Base-by-base conservation (phyloP, 2,113 vertebrate species). In the Alectura lathami region DNA sequence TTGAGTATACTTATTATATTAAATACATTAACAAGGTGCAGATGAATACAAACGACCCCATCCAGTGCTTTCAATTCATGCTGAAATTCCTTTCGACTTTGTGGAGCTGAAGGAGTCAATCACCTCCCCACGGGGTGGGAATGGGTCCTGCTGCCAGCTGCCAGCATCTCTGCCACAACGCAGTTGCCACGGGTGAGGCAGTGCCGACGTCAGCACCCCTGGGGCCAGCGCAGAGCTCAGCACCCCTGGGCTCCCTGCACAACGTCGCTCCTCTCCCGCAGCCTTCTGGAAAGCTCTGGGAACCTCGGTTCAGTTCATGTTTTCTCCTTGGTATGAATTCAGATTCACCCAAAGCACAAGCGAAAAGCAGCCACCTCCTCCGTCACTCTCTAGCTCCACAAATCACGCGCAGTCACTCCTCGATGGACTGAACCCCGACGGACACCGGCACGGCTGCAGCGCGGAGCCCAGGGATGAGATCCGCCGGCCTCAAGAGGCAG, bases 1-100 rank as follows among this genome's bases (percentile, higher is more conserved):
- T 95, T 92, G 91, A 95, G 91, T 91, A 60, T 73, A 89, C 83
- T 86, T 89, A 91, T 84, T 86, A 63, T 77, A 90, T 74, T 91
- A 91, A 68, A 47, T 67, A 40, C 42, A 91, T 68, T 84, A 93
- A 96, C 90, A 81, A 92, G 86, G 84, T 38, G 72, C 90, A 91
- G 90, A 82, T 69, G 91, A 96, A 93, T 88, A 90, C 92, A 93
- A 85, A 96, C 66, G 91, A 94, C 94, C 80, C 87, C 62, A 64
- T 81, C 81, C 89, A 91, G 76, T 83, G 79, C 89, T 87, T 92
- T 75, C 26, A 23, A 89, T 80, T 93, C 67, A 5, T 1, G 5
- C 51, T n/a, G 68, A 72, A 64, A 43, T 86, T 68, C 79, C 87
- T 72, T 86, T 82, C 3, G 9, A 88, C 83, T 92, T 66, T 86